phyloP scores from a whole-genome alignment of 2,797 vertebrate species.

The Poecilia gillii region DNA sequence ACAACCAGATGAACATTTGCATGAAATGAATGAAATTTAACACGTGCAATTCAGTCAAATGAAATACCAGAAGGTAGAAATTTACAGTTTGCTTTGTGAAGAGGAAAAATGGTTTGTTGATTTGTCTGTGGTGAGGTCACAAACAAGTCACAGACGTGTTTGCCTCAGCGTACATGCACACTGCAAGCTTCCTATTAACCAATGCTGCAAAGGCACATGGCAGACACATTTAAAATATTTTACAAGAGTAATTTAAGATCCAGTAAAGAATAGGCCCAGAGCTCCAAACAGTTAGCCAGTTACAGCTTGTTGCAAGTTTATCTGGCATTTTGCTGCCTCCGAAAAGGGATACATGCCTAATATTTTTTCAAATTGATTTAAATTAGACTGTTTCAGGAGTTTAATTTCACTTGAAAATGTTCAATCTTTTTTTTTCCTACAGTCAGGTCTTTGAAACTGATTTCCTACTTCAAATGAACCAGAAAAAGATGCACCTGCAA shows the following conservation, averaged over 20 bases:
- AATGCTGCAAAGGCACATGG: constrained; percentile 63
- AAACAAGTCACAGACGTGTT: constrained; percentile 70
- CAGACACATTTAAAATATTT: constrained; percentile 70
- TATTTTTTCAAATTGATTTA: constrained; percentile 15
- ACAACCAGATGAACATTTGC: constrained; percentile 8
- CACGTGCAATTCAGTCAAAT: constrained; percentile 39
- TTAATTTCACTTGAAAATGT: constrained; percentile 22
- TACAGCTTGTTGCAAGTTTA: constrained; percentile 21
- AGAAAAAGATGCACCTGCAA: constrained; percentile 7
- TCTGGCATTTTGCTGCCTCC: neutral
- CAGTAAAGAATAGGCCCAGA: constrained; percentile 55
- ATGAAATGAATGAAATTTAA: constrained; percentile 29
- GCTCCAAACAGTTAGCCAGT: constrained; percentile 45
- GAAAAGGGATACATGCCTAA: constrained; percentile 11
- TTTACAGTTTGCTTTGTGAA: constrained; percentile 44
- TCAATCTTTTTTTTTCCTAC: neutral
- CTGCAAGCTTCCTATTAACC: constrained; percentile 42
- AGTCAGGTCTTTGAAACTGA: neutral
- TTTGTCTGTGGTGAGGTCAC: constrained; percentile 71
- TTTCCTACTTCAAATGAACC: constrained; percentile 25
- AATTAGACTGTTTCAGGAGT: neutral
- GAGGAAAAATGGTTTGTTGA: constrained; percentile 52
- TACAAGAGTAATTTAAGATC: constrained; percentile 65
- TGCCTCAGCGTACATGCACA: constrained; percentile 40
- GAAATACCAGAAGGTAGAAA: constrained; percentile 32